Evolutionary conservation across 2,888 invertebrate species (phyloP), one percentile per base, ranked within the genome.

Genomic region (Drosophila siamana): DNA sequence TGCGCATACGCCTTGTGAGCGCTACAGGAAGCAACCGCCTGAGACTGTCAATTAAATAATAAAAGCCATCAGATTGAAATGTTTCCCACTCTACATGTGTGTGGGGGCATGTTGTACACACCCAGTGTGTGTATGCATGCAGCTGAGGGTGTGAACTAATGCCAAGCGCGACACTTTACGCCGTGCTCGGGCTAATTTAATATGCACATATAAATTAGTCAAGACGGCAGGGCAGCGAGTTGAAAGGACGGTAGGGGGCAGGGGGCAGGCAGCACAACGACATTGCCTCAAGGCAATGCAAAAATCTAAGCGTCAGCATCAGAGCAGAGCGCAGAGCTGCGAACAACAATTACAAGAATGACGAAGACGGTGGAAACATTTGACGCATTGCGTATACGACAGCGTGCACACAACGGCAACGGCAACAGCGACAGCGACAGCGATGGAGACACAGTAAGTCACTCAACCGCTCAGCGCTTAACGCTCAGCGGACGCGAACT

Each of bases 161-260:
- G 69, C 68, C 65, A 78, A 56, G 61, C 72, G 65, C 71, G 68
- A 69, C 80, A 75, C 69, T 80, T 72, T 72, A 48, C 28, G 65
- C 51, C 46, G 54, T 52, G 55, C 65, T 74, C 72, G 66, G 65
- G 61, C 77, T 77, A 85, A 88, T 88, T 89, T 83, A 87, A 85
- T 88, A 89, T 89, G 90, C 89, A 80, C 90, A 89, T 89, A 89
- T 84, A 88, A 89, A 89, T 86, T 83, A 83, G 78, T 63, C 43
- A 69, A 56, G 72, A 57, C 59, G 74, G 36, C 63, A 24, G 24
- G 74, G 36, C 63, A 24, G 24, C 24, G 24, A 33, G 30, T 33
- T 33, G 30, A 33, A n/a, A n/a, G n/a, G 41, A 41, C 19, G 11
- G 41, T 6, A 16, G 4, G 1, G 41, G 11, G 13, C 46, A 48